Conservation (phyloP, 2,113 vertebrate genomes). For the Osmerus mordax region DNA sequence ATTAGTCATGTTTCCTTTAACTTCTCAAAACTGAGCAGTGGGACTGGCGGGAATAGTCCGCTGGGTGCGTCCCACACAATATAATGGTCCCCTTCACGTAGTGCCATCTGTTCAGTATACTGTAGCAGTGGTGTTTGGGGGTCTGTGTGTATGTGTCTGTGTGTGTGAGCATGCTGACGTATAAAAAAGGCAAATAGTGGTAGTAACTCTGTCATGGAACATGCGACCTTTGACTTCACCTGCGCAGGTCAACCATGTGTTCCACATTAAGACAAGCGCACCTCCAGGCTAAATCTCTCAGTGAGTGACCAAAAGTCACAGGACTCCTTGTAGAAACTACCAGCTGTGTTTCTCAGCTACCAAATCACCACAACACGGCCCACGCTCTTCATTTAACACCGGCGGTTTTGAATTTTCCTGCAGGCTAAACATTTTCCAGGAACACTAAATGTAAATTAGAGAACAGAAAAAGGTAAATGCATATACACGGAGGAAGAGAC, state of each 20-base stretch:
- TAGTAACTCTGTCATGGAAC: too few relatives aligned
- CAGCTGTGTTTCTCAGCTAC: background rate
- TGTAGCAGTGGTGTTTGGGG: background rate
- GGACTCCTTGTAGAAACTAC: background rate
- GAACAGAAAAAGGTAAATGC: too few relatives aligned
- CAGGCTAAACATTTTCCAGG: too few relatives aligned
- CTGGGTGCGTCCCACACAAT: background rate
- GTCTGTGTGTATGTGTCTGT: background rate
- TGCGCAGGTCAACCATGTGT: background rate
- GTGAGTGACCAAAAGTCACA: background rate
- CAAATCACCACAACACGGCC: background rate
- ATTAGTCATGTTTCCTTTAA: slow-evolving; percentile 44
- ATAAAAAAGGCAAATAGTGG: too few relatives aligned
- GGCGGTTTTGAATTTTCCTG: too few relatives aligned
- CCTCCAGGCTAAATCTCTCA: background rate
- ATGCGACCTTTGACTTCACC: background rate
- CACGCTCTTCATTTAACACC: too few relatives aligned
- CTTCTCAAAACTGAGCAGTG: background rate
- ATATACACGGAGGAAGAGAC: too few relatives aligned
- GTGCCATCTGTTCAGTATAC: background rate
- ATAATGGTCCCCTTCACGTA: slow-evolving; percentile 5
- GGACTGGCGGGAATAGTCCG: background rate
- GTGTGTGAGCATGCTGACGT: too few relatives aligned
- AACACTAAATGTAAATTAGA: too few relatives aligned
- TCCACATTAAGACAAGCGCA: background rate